phyloP scores from a whole-genome alignment of 2,113 vertebrate species.

The Microcebus ravelobensis region DNA sequence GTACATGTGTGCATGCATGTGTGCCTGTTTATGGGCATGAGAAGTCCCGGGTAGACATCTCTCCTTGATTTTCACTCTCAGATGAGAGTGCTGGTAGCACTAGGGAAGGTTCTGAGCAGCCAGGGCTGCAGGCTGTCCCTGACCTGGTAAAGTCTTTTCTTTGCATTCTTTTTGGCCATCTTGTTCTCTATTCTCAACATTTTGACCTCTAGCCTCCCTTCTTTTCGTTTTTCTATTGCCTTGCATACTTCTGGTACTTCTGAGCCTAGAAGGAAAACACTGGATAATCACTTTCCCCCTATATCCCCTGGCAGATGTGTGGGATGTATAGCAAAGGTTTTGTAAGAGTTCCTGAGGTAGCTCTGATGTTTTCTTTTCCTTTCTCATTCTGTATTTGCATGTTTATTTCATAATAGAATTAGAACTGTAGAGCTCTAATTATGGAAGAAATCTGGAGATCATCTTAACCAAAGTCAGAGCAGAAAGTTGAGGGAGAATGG shows the following conservation, averaged over 20 bases:
- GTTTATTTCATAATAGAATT: background rate
- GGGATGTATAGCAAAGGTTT: background rate
- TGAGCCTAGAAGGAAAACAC: background rate
- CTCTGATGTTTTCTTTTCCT: background rate
- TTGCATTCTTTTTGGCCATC: background rate
- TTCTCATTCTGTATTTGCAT: background rate
- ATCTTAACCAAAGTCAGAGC: background rate
- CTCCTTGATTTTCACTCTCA: background rate
- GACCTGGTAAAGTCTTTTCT: background rate
- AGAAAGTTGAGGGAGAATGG: background rate
- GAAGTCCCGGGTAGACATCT: background rate
- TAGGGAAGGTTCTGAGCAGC: background rate
- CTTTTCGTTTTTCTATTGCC: background rate
- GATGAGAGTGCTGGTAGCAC: too few relatives aligned
- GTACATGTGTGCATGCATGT: too few relatives aligned
- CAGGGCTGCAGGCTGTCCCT: background rate
- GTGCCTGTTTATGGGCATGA: rapidly evolving
- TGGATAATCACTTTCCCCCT: background rate
- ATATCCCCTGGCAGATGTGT: background rate
- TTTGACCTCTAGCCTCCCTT: background rate
- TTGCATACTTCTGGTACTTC: background rate
- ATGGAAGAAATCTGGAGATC: background rate
- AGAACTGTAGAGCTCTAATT: background rate
- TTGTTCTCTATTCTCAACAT: background rate
- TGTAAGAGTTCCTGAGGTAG: background rate